Evolutionary conservation across 2,113 vertebrate species (phyloP), one percentile per base, ranked within the genome.

Genomic region (Epinephelus lanceolatus): DNA sequence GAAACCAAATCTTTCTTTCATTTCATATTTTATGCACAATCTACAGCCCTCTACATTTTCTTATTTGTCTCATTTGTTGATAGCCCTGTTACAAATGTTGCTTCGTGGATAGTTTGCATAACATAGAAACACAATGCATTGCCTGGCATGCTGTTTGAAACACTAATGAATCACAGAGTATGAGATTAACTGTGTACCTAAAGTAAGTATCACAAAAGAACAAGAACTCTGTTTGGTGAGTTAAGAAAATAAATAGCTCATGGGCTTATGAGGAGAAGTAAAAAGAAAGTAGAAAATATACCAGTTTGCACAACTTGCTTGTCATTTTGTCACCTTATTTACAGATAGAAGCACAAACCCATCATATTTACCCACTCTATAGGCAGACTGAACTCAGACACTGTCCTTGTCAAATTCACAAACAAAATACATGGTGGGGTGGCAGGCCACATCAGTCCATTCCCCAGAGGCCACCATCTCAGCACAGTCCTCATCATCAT

Each of bases 381-480:
- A 17, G 19, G 45, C 0, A 21, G 61, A 19, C 25, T 70, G 30
- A 49, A 21, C 42, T 97, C 93, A 99, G 80, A 97, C 87, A 33
- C 91, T 93, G 88, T 98, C 97, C 87, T 98, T 99, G 91, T 98
- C 97, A 83, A 99, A 99, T 91, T 99, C 98, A 27, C 98, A 99
- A 65, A 99, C 94, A 84, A 99, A 99, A 92, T 96, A 98, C 98
- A 99, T 99, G 84, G 97, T 97, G 10, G 96, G 95, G 47, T 97
- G 94, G 79, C 98, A 99, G 0, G 97, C 96, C n/a, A 99, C 98
- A 13, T 99, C 98, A 2, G 98, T 99, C 98, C 98, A 99, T 68
- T 98, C 98, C 1, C 98, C 98, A 0, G 97, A 96, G 0, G 96
- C 95, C 86, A 97, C 95, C 96, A 99, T 96, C 92, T 99, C 98